Evolutionary conservation across 2,888 invertebrate genomes (phyloP).

Genomic region (Fissipunctia ypsillon): DNA sequence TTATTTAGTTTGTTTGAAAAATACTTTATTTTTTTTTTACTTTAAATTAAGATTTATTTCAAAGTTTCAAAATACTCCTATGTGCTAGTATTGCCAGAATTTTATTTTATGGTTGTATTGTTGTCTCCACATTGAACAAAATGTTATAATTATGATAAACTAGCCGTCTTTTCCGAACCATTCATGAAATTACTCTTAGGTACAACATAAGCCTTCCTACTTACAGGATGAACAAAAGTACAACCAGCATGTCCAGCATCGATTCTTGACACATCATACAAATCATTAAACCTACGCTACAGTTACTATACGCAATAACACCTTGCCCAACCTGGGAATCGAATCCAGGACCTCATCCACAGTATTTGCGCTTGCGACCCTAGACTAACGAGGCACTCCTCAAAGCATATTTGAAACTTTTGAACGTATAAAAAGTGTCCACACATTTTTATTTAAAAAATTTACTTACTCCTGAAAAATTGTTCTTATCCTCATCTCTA

Average conservation of each 20-base stretch:
- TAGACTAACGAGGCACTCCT: no score
- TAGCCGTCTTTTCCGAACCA: neutral
- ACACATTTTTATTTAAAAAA: neutral
- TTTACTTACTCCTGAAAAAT: neutral
- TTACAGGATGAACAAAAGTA: neutral
- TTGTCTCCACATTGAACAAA: no score
- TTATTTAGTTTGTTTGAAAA: neutral
- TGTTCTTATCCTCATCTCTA: conserved; percentile 72
- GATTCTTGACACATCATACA: neutral
- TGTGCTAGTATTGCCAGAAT: neutral
- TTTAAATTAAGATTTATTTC: no score
- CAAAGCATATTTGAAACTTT: neutral
- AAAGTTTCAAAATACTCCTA: neutral
- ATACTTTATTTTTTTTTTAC: no score
- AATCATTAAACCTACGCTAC: neutral
- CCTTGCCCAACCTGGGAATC: no score
- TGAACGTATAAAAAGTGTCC: neutral
- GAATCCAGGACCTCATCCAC: no score
- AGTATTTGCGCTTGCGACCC: no score
- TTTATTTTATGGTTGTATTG: no score
- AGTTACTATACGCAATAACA: no score
- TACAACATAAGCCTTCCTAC: neutral
- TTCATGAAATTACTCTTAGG: neutral
- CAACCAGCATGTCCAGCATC: neutral
- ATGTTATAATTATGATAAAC: neutral